Percentiles rank a stretch among this genome's conserved stretches.
Evolutionary conservation across 2,888 invertebrate genomes (phyloP).

Genomic region (Caradrina kadenii): DNA sequence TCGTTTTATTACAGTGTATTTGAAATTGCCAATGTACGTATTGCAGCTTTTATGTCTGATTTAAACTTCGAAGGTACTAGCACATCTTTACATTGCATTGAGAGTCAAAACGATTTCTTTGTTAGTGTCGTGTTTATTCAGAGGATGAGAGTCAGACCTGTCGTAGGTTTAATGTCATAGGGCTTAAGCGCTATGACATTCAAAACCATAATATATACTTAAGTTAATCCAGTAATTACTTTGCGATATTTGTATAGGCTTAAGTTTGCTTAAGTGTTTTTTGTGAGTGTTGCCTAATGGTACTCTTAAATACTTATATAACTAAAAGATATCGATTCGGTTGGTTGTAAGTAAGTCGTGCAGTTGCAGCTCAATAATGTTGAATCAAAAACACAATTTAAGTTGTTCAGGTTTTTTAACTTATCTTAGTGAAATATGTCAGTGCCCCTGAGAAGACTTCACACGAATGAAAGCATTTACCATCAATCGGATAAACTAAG

Average conservation of each 20-base stretch:
- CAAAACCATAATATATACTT: constrained; percentile 31
- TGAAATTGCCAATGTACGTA: constrained; percentile 50
- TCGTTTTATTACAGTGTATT: constrained; percentile 52
- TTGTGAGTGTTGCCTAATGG: constrained; percentile 8
- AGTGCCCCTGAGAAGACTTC: constrained; percentile 17
- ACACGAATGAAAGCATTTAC: constrained; percentile 41
- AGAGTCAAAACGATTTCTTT: constrained; percentile 51
- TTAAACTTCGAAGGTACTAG: constrained; percentile 30
- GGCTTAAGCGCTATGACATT: constrained; percentile 33
- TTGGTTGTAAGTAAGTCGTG: not conserved
- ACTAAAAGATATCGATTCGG: not conserved
- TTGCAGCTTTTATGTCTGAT: constrained; percentile 46
- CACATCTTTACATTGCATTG: constrained; percentile 37
- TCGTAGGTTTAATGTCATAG: constrained; percentile 11
- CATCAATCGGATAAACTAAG: constrained; percentile 53
- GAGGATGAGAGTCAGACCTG: constrained; percentile 25
- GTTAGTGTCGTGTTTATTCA: constrained; percentile 40
- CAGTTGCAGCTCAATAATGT: not conserved
- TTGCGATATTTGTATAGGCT: constrained; percentile 26
- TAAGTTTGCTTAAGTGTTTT: not conserved
- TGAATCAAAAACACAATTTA: constrained; percentile 3
- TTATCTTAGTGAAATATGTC: constrained; percentile 4
- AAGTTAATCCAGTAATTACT: constrained; percentile 33
- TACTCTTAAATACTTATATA: constrained; percentile 2
- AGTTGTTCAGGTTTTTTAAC: constrained; percentile 2